A percentile compares a stretch with the other conserved stretches of the same genome.
phyloP scores from a whole-genome alignment of 2,113 vertebrate species.

The Bettongia penicillata region DNA sequence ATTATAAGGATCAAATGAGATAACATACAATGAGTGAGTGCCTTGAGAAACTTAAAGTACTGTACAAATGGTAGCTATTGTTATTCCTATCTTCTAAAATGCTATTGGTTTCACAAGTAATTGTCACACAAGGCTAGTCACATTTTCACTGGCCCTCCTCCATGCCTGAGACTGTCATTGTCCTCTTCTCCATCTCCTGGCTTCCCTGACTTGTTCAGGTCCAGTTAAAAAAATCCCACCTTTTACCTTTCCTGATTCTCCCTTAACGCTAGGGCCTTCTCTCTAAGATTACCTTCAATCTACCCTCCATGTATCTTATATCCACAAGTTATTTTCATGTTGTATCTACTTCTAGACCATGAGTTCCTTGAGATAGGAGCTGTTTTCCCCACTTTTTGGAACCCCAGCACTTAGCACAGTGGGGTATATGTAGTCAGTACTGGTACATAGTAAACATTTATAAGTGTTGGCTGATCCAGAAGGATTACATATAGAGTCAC shows the following conservation, averaged over 20 bases:
- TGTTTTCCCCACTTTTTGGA: not conserved
- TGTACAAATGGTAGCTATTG: not conserved
- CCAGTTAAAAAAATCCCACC: not conserved
- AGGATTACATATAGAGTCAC: not conserved
- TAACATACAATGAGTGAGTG: not conserved
- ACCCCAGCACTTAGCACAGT: not conserved
- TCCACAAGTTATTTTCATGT: not conserved
- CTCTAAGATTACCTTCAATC: not conserved
- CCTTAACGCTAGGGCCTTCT: not conserved
- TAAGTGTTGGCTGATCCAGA: not conserved
- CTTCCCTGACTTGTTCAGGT: not conserved
- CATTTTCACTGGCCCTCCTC: not conserved
- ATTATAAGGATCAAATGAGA: not conserved
- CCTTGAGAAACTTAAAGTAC: not conserved
- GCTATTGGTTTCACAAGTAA: constrained; percentile 38
- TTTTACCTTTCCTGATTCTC: not conserved
- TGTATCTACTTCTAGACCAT: not conserved
- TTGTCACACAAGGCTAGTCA: not conserved
- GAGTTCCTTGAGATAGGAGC: not conserved
- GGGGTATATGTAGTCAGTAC: not conserved
- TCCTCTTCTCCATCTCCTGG: not conserved
- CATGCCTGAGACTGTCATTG: not conserved
- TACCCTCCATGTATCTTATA: not conserved
- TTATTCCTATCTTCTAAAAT: not conserved
- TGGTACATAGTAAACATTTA: not conserved